A percentile compares a stretch with the other conserved stretches of the same genome.
These are phyloP conservation scores for Trichomalopsis sarcophagae DNA, from an alignment of 1,140 invertebrate genomes.

Conservation along the genomic window DNA sequence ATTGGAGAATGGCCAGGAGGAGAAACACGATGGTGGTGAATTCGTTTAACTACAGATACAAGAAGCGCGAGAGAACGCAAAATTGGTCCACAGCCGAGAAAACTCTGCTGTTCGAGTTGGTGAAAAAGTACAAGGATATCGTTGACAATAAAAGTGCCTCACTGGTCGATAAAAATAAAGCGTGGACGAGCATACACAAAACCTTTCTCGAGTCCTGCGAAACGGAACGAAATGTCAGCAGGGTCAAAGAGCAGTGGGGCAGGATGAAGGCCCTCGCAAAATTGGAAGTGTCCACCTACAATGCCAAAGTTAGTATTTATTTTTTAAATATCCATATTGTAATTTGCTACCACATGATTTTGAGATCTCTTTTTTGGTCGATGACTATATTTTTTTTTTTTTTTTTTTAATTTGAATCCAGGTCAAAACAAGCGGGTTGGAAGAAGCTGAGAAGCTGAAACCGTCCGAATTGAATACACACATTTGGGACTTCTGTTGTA, in stretches of 20 bases:
- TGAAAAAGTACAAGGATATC: neutral
- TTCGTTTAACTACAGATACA: neutral
- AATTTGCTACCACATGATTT: too few relatives aligned
- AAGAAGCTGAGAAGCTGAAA: neutral
- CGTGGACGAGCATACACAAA: neutral
- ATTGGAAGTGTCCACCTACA: slow-evolving; percentile 1
- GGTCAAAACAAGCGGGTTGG: neutral
- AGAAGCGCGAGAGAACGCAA: slow-evolving; percentile 18
- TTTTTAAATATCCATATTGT: neutral
- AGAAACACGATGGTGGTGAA: neutral
- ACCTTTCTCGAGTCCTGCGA: neutral
- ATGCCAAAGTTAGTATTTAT: neutral
- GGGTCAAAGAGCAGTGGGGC: neutral
- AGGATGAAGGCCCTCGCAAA: neutral
- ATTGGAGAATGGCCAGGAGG: neutral
- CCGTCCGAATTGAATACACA: neutral
- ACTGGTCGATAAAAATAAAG: neutral
- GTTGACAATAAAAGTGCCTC: neutral
- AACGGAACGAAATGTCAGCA: neutral
- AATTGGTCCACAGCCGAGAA: neutral
- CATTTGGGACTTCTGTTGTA: neutral
- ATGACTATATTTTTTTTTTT: neutral
- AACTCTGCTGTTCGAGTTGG: neutral
- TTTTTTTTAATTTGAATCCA: neutral
- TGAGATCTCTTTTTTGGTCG: too few relatives aligned